Percentiles rank a stretch among this genome's conserved stretches.
Conservation (phyloP, 2,888 invertebrate genomes). For the Carterocephalus palaemon region DNA sequence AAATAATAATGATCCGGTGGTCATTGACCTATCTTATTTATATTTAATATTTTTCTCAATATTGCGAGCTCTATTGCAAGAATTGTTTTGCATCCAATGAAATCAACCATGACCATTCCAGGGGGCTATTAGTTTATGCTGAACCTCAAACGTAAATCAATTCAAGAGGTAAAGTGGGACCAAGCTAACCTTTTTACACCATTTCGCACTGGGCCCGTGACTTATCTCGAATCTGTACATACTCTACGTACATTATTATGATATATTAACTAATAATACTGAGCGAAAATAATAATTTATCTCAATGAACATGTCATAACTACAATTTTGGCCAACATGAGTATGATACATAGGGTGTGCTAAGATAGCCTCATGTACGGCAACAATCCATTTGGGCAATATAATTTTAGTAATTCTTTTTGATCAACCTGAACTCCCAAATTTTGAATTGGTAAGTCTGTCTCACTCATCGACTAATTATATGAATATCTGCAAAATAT, state of each 20-base stretch:
- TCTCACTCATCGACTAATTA: conserved; percentile 2
- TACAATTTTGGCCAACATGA: conserved; percentile 73
- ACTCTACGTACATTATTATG: conserved; percentile 43
- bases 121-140: conserved; percentile 8
- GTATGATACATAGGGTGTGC: conserved; percentile 51
- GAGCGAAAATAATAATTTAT: conserved; percentile 70
- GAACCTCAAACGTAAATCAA: conserved; percentile 8
- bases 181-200: conserved; percentile 14
- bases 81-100: conserved; percentile 13
- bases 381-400: conserved; percentile 10
- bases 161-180: conserved; percentile 12
- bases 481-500: not conserved
- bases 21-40: too few species aligned
- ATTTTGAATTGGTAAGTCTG: not conserved
- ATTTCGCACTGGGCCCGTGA: conserved; percentile 60
- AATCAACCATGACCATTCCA: conserved; percentile 15
- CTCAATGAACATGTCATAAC: conserved; percentile 55
- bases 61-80: too few species aligned
- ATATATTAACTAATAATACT: conserved; percentile 68
- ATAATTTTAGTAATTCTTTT: not conserved
- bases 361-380: conserved; percentile 28
- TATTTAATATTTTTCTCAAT: not conserved
- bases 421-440: not conserved
- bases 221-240: conserved; percentile 42
- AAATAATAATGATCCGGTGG: too few species aligned